Percentiles rank a stretch among this genome's conserved stretches.
phyloP scores from a whole-genome alignment of 1,140 invertebrate genomes.

The Leptonema lineaticorne region DNA sequence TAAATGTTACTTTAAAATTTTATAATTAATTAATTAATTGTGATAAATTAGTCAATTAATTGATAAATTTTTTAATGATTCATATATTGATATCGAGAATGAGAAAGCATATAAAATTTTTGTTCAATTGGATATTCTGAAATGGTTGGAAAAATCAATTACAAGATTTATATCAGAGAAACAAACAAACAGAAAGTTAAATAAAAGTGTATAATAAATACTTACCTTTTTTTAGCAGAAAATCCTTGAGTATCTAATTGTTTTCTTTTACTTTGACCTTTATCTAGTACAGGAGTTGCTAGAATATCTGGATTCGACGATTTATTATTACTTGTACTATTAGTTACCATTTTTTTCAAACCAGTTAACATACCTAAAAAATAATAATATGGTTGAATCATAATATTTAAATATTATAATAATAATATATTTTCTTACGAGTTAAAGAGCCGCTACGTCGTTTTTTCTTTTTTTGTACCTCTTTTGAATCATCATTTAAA shows the following conservation, averaged over 20 bases:
- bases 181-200: not conserved
- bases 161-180: not conserved
- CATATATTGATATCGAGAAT: too few species aligned
- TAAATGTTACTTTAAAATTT: too few species aligned
- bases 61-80: constrained; percentile 25
- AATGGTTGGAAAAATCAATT: not conserved
- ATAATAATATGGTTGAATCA: constrained; percentile 24
- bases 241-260: constrained; percentile 54
- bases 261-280: constrained; percentile 52
- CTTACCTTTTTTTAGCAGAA: constrained; percentile 65
- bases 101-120: too few species aligned
- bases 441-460: constrained; percentile 79
- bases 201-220: not conserved
- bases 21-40: constrained; percentile 24
- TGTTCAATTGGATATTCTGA: too few species aligned
- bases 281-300: constrained; percentile 50
- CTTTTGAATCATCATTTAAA: constrained; percentile 53
- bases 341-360: constrained; percentile 71
- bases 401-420: constrained; percentile 5
- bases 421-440: constrained; percentile 57
- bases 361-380: constrained; percentile 72
- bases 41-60: not conserved
- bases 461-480: constrained; percentile 67
- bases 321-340: constrained; percentile 51
- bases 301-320: constrained; percentile 49